Base-by-base conservation (phyloP, 2,797 vertebrate species). In the Chrosomus eos region DNA sequence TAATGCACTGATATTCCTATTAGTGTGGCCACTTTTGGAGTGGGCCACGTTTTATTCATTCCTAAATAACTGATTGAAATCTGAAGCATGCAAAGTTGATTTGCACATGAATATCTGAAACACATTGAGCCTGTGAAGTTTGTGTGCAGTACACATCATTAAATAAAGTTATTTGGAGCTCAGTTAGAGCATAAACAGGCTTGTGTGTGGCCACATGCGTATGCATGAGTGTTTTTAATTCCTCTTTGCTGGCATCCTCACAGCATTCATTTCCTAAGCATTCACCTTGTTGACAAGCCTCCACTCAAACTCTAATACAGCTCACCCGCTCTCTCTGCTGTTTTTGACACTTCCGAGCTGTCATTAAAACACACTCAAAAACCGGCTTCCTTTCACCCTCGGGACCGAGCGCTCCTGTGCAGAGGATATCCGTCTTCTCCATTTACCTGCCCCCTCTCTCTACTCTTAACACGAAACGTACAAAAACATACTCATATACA, bases 311-410 rank as follows among this genome's bases (percentile, higher is more conserved):
- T 33, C 68, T 18, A 62, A 14, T 51, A 60, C 38, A 82, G 55
- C 73, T 9, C 80, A 81, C 66, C 70, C 74, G 81, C 78, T 21
- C 76, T n/a, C 68, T 16, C 28, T 53, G 62, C 38, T 81, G 76
- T 40, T 89, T 85, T 86, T 82, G 81, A 91, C 91, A 92, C 83
- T 90, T 87, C 86, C 1, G 55, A 87, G 88, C 90, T 90, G 87
- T 89, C 89, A 89, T 86, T 66, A 36, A 86, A 60, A 83, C 74
- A 83, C 72, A 40, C 58, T 64, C 38, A 83, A 58, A 77, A 77
- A 58, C 2, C 80, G 4, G 81, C 51, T 87, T 73, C 75, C 60
- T 92, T 87, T 84, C 82, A 86, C 89, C 75, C 84, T 45, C 31
- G 80, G 72, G 86, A 88, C 75, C 4, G 86, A 89, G 88, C 78